Evolutionary conservation across 2,113 vertebrate species (phyloP).

Genomic region (Garra rufa): DNA sequence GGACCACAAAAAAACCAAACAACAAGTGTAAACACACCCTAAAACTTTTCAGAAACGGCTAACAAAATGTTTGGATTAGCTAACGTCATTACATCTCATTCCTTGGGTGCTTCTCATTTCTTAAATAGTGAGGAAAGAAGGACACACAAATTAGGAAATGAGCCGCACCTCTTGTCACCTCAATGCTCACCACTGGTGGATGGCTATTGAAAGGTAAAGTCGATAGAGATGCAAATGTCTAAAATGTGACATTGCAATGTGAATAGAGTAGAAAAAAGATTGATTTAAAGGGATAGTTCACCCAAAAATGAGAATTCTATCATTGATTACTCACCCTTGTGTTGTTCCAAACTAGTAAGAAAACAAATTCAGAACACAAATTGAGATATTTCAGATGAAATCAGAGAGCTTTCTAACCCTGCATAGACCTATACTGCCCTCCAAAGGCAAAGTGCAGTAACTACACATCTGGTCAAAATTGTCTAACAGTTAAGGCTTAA

Average conservation of each 20-base stretch:
- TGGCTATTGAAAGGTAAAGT: neutral
- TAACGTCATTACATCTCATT: neutral
- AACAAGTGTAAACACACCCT: neutral
- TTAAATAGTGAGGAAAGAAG: neutral
- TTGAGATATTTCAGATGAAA: too few relatives aligned
- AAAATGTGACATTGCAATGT: neutral
- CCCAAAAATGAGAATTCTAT: too few relatives aligned
- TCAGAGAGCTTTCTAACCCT: too few relatives aligned
- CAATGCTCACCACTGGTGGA: neutral
- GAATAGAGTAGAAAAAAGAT: neutral
- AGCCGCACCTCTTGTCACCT: neutral
- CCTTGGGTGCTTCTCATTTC: neutral
- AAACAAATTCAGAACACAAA: too few relatives aligned
- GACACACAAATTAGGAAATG: neutral
- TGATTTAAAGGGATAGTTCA: too few relatives aligned
- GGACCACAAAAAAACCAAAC: neutral
- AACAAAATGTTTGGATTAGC: neutral
- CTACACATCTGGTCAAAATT: too few relatives aligned
- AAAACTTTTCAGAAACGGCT: neutral
- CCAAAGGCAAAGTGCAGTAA: too few relatives aligned
- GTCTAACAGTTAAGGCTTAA: too few relatives aligned
- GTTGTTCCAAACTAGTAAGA: too few relatives aligned
- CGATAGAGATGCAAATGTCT: neutral
- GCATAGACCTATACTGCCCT: too few relatives aligned
- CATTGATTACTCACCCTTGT: too few relatives aligned